Conservation (phyloP, 2,797 vertebrate genomes). For the Chiroxiphia lanceolata region DNA sequence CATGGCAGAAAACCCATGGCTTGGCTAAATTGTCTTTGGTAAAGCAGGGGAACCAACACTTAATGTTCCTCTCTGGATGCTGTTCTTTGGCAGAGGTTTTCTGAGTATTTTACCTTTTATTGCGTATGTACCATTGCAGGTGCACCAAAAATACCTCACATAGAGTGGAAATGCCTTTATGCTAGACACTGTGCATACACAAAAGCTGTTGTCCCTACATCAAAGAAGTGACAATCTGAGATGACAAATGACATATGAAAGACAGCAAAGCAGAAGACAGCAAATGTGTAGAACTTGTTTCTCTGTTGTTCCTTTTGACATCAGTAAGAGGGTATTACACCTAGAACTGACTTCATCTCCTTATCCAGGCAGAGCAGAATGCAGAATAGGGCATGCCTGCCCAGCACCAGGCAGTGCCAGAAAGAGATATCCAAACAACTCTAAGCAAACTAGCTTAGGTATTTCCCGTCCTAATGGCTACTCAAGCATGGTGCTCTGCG, state of each 20-base stretch:
- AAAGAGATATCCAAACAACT: neutral
- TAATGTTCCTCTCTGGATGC: neutral
- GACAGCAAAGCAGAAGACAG: conserved; percentile 28
- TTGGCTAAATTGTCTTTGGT: neutral
- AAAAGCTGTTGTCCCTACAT: neutral
- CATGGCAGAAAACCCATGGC: neutral
- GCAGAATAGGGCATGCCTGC: neutral
- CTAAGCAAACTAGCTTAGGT: neutral
- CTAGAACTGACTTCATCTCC: neutral
- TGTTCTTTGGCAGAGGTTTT: neutral
- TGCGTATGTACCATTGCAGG: neutral
- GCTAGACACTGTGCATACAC: neutral
- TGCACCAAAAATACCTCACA: neutral
- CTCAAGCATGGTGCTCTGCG: conserved; percentile 13
- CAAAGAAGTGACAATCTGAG: conserved; percentile 24
- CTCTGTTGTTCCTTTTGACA: neutral
- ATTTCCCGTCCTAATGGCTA: conserved; percentile 2
- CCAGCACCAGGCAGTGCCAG: neutral
- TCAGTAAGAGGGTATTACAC: neutral
- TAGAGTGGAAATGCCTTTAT: neutral
- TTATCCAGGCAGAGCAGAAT: neutral
- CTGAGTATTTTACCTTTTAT: neutral
- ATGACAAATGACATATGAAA: conserved; percentile 27
- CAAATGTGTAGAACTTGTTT: neutral
- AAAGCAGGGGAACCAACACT: neutral